A percentile compares a stretch with the other conserved stretches of the same genome.
These are phyloP conservation scores for Drosophila quadrilineata DNA, from an alignment of 1,140 invertebrate species.

Conservation along the genomic window DNA sequence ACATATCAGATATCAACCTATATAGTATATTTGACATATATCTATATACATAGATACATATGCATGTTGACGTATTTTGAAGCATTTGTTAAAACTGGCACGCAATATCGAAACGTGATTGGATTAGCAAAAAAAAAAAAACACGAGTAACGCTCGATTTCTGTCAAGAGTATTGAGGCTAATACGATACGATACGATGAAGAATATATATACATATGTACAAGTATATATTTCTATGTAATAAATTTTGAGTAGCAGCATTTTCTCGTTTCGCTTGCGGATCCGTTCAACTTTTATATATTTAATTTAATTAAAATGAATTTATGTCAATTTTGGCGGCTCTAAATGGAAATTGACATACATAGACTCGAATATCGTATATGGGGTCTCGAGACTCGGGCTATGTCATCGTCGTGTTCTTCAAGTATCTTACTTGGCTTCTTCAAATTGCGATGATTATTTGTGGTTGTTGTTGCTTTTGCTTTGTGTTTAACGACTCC, in stretches of 20 bases:
- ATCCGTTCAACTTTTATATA: conserved; percentile 16
- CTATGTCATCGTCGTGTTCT: conserved; percentile 17
- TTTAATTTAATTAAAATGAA: conserved; percentile 71
- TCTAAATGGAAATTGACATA: conserved; percentile 62
- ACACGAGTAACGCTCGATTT: conserved; percentile 53
- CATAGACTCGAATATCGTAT: conserved; percentile 11
- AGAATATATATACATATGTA: too few species aligned
- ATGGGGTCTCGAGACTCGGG: too few species aligned
- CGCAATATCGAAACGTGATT: conserved; percentile 55
- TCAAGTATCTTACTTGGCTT: conserved; percentile 43
- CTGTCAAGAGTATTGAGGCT: conserved; percentile 41
- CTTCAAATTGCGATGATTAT: too few species aligned
- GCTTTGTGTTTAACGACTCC: conserved; percentile 33
- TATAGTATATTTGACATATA: background rate
- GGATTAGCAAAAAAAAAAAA: conserved; percentile 20
- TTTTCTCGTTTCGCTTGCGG: too few species aligned
- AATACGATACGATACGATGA: background rate
- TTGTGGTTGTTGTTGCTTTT: too few species aligned
- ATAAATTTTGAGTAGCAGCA: too few species aligned
- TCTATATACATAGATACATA: background rate
- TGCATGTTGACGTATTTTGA: conserved; percentile 34
- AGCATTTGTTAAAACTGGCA: conserved; percentile 54
- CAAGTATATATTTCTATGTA: too few species aligned
- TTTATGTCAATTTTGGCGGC: conserved; percentile 40
- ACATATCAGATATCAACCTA: too few species aligned